Evolutionary conservation across 1,140 invertebrate species (phyloP), one percentile per base, ranked within the genome.

Genomic region (Charaxes varanes): DNA sequence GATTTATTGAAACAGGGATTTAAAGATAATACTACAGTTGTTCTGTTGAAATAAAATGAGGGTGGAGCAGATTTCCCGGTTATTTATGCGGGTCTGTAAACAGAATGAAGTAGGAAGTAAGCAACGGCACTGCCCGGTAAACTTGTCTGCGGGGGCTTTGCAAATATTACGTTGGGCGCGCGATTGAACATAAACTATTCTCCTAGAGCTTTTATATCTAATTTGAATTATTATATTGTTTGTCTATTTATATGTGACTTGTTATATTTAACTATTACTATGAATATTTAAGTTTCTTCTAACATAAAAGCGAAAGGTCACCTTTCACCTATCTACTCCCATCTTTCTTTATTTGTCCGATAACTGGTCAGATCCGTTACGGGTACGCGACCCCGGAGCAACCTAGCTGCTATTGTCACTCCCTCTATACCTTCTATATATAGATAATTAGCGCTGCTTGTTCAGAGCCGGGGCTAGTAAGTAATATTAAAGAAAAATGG

Each of bases 51-150:
- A 51, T 54, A 42, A 34, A 40, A 51, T 51, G 45, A 49, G 54
- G 45, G 53, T 53, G 36, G 53, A 52, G 45, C 19, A 43, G 46
- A 63, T 55, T 47, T 37, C 41, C 38, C 51, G 47, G 45, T 68
- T 70, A 73, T 68, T 74, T 71, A 80, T 80, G 67, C 71, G 66
- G 72, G 71, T 67, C 46, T 60, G 53, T 53, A 64, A 77, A 72
- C 62, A 49, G 61, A 67, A 69, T 66, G 64, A 68, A 72, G 67
- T 65, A 58, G 52, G 63, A 62, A 70, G 57, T 51, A 50, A 44
- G 45, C 42, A 53, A 56, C 49, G 38, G 37, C 41, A 53, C 49
- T 36, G 35, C 41, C 42, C 35, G 53, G 47, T 48, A 42, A 73
- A 76, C 52, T 77, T 79, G 64, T 74, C 61, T 72, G 73, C 73